Percentiles rank a stretch among this genome's conserved stretches.
Evolutionary conservation across 2,888 invertebrate species (phyloP).

Genomic region (Abrostola triplasia): DNA sequence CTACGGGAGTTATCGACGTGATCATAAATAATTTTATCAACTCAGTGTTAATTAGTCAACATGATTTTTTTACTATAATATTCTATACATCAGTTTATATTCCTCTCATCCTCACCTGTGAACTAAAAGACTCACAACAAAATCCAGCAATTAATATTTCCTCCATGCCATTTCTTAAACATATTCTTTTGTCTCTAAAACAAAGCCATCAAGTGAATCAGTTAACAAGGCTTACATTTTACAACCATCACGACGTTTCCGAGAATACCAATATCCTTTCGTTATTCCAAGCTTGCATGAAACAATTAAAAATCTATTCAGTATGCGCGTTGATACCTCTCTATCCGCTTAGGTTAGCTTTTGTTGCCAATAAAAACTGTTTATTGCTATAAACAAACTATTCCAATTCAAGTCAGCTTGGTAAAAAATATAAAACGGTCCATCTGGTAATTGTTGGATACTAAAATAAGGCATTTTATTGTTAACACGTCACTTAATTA

Average conservation of each 20-base stretch:
- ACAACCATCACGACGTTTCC: conserved; percentile 65
- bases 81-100: neutral
- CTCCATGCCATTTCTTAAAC: conserved; percentile 48
- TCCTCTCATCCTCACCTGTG: conserved; percentile 8
- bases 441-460: conserved; percentile 68
- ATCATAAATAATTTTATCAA: too few species aligned
- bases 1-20: too few species aligned
- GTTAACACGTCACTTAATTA: conserved; percentile 76
- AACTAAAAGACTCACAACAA: conserved; percentile 27
- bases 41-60: too few species aligned
- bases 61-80: neutral
- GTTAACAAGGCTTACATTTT: conserved; percentile 62
- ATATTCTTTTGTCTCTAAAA: conserved; percentile 58
- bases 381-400: conserved; percentile 73
- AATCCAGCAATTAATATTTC: conserved; percentile 46
- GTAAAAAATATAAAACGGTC: conserved; percentile 69
- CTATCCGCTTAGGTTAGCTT: conserved; percentile 75
- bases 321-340: conserved; percentile 72
- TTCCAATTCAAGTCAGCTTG: conserved; percentile 74
- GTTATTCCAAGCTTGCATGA: conserved; percentile 69
- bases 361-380: conserved; percentile 81
- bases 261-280: conserved; percentile 76
- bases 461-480: conserved; percentile 75
- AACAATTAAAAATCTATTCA: conserved; percentile 84
- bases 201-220: conserved; percentile 60